Percentiles rank a stretch among this genome's conserved stretches.
Evolutionary conservation across 2,113 vertebrate genomes (phyloP).

Genomic region (Chaetura pelagica): DNA sequence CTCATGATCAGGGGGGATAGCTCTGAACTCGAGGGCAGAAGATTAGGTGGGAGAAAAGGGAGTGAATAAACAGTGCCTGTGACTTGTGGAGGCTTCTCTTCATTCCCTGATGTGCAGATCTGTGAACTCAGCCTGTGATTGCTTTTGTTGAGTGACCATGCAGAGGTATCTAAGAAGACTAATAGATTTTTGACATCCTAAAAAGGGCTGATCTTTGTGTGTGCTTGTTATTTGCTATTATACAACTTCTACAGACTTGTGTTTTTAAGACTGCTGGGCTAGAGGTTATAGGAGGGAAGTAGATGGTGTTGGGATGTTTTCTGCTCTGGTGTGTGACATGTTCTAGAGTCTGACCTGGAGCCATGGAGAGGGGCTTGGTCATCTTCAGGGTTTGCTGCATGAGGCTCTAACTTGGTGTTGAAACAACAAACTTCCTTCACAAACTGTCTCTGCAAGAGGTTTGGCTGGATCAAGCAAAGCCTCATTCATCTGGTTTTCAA

Average conservation of each 20-base stretch:
- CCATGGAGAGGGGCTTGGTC: fast-evolving
- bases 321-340: no score
- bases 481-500: not conserved
- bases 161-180: not conserved
- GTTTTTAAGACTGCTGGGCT: not conserved
- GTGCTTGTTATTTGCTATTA: not conserved
- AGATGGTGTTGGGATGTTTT: not conserved
- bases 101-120: not conserved
- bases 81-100: fast-evolving
- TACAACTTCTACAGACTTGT: not conserved
- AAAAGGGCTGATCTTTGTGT: not conserved
- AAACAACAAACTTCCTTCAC: not conserved
- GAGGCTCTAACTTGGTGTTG: not conserved
- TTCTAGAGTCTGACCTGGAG: no score
- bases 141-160: not conserved
- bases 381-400: not conserved
- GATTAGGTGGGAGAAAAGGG: not conserved
- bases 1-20: fast-evolving
- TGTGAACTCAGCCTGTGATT: not conserved
- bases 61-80: no score
- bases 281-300: not conserved
- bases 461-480: not conserved
- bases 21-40: not conserved
- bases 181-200: not conserved
- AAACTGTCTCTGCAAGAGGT: not conserved